Evolutionary conservation across 2,113 vertebrate genomes (phyloP), one percentile per base, ranked within the genome.

Genomic region (Hassar affinis): DNA sequence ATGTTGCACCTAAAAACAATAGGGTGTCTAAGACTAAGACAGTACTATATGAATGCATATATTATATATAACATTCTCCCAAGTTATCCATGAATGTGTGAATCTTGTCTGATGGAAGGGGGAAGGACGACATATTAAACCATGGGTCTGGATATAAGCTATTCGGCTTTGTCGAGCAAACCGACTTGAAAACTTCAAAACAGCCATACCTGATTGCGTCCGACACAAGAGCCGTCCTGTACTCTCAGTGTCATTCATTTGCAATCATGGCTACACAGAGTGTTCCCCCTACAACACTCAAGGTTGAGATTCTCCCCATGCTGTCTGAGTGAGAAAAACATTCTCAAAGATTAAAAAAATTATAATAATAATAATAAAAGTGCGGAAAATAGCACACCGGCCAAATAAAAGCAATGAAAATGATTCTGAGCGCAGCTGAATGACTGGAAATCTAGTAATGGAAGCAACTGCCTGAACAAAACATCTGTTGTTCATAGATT

Each of bases 191-290:
- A 54, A 54, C 54, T 69, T 76, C 76, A 76, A 54, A 82, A 82
- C 54, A 69, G 77, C 62, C 51, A 79, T 56, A 74, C 47, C 54
- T 71, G 57, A 82, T 81, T 66, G 72, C 42, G 62, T 27, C 59
- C 57, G 45, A 69, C 85, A 86, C 75, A 52, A 68, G 42, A 59
- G 72, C 88, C 85, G 90, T 92, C 87, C 87, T 90, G 90, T 84
- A 87, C 35, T 88, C 88, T 93, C 93, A 93, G 93, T 90, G 91
- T 94, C 92, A 93, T 93, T 89, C 92, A 93, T 94, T 94, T 93
- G 94, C 92, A 92, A 93, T 93, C 93, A 92, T 78, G 82, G 84
- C 83, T 89, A 88, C 83, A 86, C 79, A 90, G 86, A 89, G 86
- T 83, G 30, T 86, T 76, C 77, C 89, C 76, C 56, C 72, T 81